Evolutionary conservation across 2,888 invertebrate genomes (phyloP).

Genomic region (Nematopogon swammerdamellus): DNA sequence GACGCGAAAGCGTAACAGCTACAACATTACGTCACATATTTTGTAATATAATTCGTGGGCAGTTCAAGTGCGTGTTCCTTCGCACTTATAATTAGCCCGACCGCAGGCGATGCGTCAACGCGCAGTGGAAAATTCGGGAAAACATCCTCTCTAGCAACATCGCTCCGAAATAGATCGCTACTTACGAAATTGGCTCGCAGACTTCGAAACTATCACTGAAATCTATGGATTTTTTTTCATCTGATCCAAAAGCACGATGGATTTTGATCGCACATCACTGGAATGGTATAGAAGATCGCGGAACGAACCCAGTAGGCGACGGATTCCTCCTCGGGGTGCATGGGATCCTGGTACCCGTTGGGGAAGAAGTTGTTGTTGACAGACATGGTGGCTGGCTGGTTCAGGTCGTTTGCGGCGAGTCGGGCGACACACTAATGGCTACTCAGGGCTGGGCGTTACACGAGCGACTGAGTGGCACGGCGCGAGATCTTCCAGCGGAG

Average conservation of each 20-base stretch:
- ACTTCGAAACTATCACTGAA: too few relatives aligned
- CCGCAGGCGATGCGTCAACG: not conserved
- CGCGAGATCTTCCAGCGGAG: not conserved
- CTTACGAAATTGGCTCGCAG: not conserved
- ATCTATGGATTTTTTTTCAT: too few relatives aligned
- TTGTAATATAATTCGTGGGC: slow-evolving; percentile 24
- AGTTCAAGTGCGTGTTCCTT: not conserved
- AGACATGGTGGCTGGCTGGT: slow-evolving; percentile 31
- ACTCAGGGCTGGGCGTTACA: not conserved
- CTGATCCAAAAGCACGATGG: not conserved
- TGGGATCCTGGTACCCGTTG: slow-evolving; percentile 51
- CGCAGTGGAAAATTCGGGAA: not conserved
- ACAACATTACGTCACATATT: slow-evolving; percentile 39
- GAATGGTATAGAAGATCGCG: not conserved
- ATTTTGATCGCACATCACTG: not conserved
- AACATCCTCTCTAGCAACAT: not conserved
- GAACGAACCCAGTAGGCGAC: slow-evolving; percentile 60
- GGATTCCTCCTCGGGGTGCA: slow-evolving; percentile 56
- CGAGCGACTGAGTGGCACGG: not conserved
- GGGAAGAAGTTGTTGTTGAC: slow-evolving; percentile 51
- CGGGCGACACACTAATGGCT: not conserved
- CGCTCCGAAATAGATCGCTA: not conserved
- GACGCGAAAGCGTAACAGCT: too few relatives aligned
- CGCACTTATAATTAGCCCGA: not conserved
- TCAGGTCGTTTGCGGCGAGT: too few relatives aligned